Base-by-base conservation (phyloP, 2,797 vertebrate genomes). In the Todus mexicanus region DNA sequence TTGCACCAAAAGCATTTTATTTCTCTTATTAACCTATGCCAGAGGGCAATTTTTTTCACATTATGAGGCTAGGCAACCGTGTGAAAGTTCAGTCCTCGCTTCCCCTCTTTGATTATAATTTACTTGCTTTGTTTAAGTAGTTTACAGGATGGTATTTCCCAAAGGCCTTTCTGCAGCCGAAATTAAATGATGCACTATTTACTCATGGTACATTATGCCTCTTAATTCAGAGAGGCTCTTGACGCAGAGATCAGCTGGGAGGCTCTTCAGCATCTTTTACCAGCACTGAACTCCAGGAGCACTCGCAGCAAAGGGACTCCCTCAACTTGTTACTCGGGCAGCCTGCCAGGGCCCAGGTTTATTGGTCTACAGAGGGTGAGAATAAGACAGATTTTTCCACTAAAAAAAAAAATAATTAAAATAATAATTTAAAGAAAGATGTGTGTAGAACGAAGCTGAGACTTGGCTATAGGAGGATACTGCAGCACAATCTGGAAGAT, bases 161-260 rank as follows among this genome's bases (percentile, higher is more conserved):
- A 71, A 88, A 73, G 88, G 83, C 68, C 74, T 1, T 90, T 79
- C 56, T 35, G 74, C 64, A 90, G 82, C 56, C n/a, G 43, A 56
- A 96, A 92, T 93, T 73, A 95, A 93, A 82, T 25, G 50, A 81
- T 31, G 59, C 40, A 38, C 29, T 86, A 31, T 72, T 91, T 88
- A 81, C 48, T 87, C 73, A 70, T n/a, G 68, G 76, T 63, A 72
- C 48, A 42, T 84, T 78, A 91, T 60, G n/a, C 48, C 65, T 81
- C 45, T 92, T 86, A 80, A 83, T 72, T 93, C 37, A 91, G 53
- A 94, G 79, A 94, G 75, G 66, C 51, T 78, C 66, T 89, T n/a
- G 27, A 43, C 0, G 5, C 61, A 64, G 61, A 77, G 65, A 92
- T 77, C 75, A 89, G 81, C 69, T 69, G 60, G 60, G 51, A 86